Evolutionary conservation across 2,888 invertebrate genomes (phyloP).

Genomic region (Hipparchia sbordonii): DNA sequence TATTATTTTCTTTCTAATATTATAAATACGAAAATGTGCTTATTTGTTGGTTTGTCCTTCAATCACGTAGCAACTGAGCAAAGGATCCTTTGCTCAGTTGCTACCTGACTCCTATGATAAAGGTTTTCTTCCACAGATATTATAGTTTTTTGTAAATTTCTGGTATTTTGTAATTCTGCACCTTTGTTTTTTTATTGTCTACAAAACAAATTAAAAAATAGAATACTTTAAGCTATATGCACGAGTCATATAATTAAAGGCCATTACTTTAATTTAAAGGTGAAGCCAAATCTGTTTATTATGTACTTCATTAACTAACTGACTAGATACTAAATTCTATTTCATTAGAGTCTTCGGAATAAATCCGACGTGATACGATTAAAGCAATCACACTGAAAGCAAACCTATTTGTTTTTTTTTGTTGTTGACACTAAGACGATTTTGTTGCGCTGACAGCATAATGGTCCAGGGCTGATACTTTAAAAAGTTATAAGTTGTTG

Average conservation of each 20-base stretch:
- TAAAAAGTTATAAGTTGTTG: not conserved
- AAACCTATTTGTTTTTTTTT: not conserved
- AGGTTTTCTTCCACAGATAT: too few relatives aligned
- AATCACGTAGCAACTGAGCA: too few relatives aligned
- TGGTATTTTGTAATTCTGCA: too few relatives aligned
- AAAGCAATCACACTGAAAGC: constrained; percentile 6
- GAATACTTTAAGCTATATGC: too few relatives aligned
- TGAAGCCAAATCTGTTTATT: not conserved
- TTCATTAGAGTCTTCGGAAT: constrained; percentile 2
- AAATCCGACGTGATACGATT: constrained; percentile 3
- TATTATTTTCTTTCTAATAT: too few relatives aligned
- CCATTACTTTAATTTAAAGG: not conserved
- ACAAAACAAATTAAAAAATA: too few relatives aligned
- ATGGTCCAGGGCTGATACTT: not conserved
- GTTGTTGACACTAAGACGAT: constrained; percentile 1
- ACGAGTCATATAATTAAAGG: not conserved
- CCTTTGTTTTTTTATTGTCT: too few relatives aligned
- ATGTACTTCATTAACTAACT: not conserved
- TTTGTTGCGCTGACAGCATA: not conserved
- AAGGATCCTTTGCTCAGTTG: too few relatives aligned
- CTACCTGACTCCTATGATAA: too few relatives aligned
- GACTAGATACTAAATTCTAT: not conserved
- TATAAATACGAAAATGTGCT: not conserved
- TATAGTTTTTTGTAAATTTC: too few relatives aligned
- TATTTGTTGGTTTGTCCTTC: too few relatives aligned